Base-by-base conservation (phyloP, 1,140 invertebrate species). In the Ptiloglossa arizonensis region DNA sequence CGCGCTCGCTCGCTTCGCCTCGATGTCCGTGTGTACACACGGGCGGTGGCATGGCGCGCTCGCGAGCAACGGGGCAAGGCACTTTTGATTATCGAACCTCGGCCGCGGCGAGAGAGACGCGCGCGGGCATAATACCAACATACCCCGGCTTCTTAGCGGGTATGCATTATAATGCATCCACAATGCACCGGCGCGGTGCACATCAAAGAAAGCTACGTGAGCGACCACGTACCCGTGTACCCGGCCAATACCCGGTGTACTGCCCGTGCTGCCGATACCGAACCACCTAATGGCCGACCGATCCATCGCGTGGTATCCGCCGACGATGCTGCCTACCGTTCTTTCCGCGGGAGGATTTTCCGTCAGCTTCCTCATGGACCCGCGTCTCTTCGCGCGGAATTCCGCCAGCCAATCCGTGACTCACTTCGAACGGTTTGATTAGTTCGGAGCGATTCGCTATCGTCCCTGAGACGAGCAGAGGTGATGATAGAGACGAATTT, bases 201-300 rank as follows among this genome's bases (percentile, higher is more conserved):
- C 89, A 90, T 91, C 90, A 91, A 91, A 90, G 88, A 71, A 38
- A 74, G 63, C 80, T 89, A 90, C 90, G 89, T 90, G 89, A 90
- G 87, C 82, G 73, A 85, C 74, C 52, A 85, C 82, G 83, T 63
- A 72, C 68, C 72, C 78, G 71, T 54, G 63, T 66, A 72, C 66
- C n/a, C n/a, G 60, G 50, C 50, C 82, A 79, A 81, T 84, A 84
- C 69, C 77, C 41, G 66, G n/a, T n/a, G n/a, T n/a, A 62, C 29
- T n/a, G 50, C 22, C 50, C 35, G 15, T 44, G 81, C 56, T 69
- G 72, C 60, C 83, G 82, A 85, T 84, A 81, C 62, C 3, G 80
- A 66, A 67, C 71, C 57, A 50, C n/a, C 52, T 79, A 79, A 79
- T 79, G 76, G 76, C 68, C 70, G 69, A 79, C 29, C 76, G 60